These are phyloP conservation scores for Agonopterix alstromeriana DNA, from an alignment of 2,888 invertebrate genomes.

Conservation along the genomic window DNA sequence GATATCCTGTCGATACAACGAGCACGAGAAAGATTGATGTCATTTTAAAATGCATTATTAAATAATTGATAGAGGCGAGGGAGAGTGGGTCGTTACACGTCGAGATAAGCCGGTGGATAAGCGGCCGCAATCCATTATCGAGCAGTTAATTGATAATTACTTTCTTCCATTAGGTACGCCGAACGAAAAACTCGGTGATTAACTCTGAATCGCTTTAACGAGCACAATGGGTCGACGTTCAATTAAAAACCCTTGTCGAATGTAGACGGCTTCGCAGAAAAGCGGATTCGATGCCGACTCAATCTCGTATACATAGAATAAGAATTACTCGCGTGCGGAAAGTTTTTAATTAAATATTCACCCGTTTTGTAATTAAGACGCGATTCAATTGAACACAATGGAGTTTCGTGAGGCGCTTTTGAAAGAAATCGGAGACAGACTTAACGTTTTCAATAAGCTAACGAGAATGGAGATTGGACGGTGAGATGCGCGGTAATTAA, in stretches of 20 bases:
- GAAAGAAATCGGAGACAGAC: conserved; percentile 49
- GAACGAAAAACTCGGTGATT: conserved; percentile 72
- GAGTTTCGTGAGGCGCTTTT: conserved; percentile 49
- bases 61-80: conserved; percentile 40
- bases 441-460: conserved; percentile 32
- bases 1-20: not conserved
- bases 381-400: conserved; percentile 62
- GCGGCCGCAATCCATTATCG: conserved; percentile 72
- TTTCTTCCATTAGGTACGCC: conserved; percentile 66
- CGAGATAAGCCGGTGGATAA: conserved; percentile 65
- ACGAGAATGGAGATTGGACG: conserved; percentile 18
- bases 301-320: conserved; percentile 73
- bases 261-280: conserved; percentile 62
- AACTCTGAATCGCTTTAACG: conserved; percentile 73
- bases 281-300: conserved; percentile 65
- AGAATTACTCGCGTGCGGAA: conserved; percentile 72
- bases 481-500: conserved; percentile 17
- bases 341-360: conserved; percentile 75
- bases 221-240: conserved; percentile 70
- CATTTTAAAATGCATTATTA: conserved; percentile 49
- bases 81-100: conserved; percentile 48
- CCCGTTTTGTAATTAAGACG: conserved; percentile 72
- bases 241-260: conserved; percentile 74
- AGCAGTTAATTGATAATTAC: conserved; percentile 75
- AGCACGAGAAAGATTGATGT: conserved; percentile 41